A percentile compares a stretch with the other conserved stretches of the same genome.
Conservation (phyloP, 1,140 invertebrate species). For the Bombus breviceps region DNA sequence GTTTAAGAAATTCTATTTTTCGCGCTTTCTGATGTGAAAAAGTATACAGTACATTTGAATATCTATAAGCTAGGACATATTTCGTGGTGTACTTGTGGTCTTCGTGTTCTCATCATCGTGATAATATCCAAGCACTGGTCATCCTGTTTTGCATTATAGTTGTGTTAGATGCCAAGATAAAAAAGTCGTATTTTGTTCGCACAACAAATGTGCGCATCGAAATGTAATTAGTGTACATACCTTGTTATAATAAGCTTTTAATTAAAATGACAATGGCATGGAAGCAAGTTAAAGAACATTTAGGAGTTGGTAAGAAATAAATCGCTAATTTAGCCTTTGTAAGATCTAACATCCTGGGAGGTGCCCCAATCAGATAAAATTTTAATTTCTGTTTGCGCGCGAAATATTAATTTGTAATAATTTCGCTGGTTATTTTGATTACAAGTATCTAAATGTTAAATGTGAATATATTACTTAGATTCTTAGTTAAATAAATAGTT, state of each 20-base stretch:
- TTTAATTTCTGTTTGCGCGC: conserved; percentile 23
- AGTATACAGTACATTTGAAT: not conserved
- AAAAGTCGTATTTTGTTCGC: conserved; percentile 56
- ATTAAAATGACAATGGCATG: conserved; percentile 69
- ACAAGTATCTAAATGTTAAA: not conserved
- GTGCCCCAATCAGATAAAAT: conserved; percentile 64
- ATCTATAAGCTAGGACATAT: conserved; percentile 1
- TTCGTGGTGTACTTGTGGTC: conserved; percentile 27
- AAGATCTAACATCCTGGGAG: conserved; percentile 73
- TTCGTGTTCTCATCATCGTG: conserved; percentile 38
- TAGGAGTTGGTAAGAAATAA: conserved; percentile 69
- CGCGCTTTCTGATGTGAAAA: conserved; percentile 6
- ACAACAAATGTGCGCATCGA: conserved; percentile 45
- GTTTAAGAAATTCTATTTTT: not conserved
- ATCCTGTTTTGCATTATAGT: conserved; percentile 48
- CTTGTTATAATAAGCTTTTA: conserved; percentile 44
- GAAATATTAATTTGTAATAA: not conserved
- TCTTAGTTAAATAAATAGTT: conserved; percentile 24
- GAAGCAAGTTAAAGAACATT: conserved; percentile 69
- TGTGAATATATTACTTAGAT: not conserved
- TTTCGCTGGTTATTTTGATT: not conserved
- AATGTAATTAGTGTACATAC: conserved; percentile 69
- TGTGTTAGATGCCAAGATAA: conserved; percentile 65
- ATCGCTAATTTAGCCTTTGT: conserved; percentile 51
- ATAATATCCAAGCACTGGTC: conserved; percentile 27